Base-by-base conservation (phyloP, 1,140 invertebrate genomes). In the Littorina saxatilis region DNA sequence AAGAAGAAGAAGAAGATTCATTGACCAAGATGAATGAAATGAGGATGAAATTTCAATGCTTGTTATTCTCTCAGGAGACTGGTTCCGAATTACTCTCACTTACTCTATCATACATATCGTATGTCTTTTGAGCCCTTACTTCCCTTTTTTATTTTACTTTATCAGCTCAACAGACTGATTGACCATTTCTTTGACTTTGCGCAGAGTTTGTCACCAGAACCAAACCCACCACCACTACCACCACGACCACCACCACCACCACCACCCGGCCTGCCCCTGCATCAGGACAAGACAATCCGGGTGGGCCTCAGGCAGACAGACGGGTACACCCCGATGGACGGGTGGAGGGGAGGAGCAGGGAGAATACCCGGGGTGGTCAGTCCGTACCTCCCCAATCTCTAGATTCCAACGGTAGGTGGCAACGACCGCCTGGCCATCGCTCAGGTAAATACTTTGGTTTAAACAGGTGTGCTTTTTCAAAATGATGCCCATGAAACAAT, bases 181-280 rank as follows among this genome's bases (percentile, higher is more conserved):
- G n/a, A n/a, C n/a, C n/a, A n/a, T n/a, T n/a, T n/a, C n/a, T n/a
- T n/a, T n/a, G n/a, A n/a, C n/a, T n/a, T 27, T 27, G 13, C 27
- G 7, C 66, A 68, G 66, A 68, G 23, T 35, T 20, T 23, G 17
- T 68, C 66, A 17, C 39, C 35, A 68, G 29, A 68, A 63, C 61
- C 61, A 68, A 29, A 17, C 32, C 66, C 7, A 68, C 66, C 37
- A 68, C 66, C 11, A 68, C 66, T 0, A 32, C 61, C 5, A 32
- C 61, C n/a, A 68, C 66, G 29, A 68, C 66, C 32, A 68, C 66
- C 32, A 68, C 66, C 37, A 40, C 66, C 37, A 68, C 66, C 2
- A 9, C 66, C 35, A 17, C 66, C 66, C 66, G 32, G 2, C 35
- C 5, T 35, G 23, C 32, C 5, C 66, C 35, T 2, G 0, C 66